Percentiles rank a stretch among this genome's conserved stretches.
These are phyloP conservation scores for Liasis olivaceus DNA, from an alignment of 2,797 vertebrate genomes.

Conservation along the genomic window DNA sequence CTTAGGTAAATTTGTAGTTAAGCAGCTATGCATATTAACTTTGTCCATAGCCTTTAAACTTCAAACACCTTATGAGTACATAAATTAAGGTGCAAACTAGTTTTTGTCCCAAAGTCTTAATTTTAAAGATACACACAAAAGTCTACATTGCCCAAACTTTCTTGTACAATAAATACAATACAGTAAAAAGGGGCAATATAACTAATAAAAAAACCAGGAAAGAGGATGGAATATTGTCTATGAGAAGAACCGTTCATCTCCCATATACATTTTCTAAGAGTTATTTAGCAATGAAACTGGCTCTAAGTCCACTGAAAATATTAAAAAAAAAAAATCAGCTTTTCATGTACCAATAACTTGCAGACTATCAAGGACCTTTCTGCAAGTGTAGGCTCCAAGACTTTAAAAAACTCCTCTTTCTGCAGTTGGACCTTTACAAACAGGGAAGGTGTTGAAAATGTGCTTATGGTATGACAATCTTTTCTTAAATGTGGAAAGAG, in stretches of 20 bases:
- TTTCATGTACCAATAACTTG: slow-evolving; percentile 39
- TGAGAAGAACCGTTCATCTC: slow-evolving; percentile 23
- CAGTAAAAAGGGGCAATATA: slow-evolving; percentile 21
- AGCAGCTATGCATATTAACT: background rate
- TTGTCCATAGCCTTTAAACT: slow-evolving; percentile 21
- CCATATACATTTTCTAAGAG: slow-evolving; percentile 21
- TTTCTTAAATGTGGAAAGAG: slow-evolving; percentile 11
- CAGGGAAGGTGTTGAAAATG: background rate
- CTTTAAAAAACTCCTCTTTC: slow-evolving; percentile 18
- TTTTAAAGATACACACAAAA: slow-evolving; percentile 34
- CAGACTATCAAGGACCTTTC: slow-evolving; percentile 36
- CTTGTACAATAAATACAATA: slow-evolving; percentile 9
- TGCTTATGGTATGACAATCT: background rate
- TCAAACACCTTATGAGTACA: slow-evolving; percentile 19
- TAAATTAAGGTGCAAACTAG: slow-evolving; percentile 32
- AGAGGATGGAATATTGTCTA: background rate
- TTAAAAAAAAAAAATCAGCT: slow-evolving; percentile 30
- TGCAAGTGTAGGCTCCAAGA: background rate
- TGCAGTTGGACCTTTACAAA: background rate
- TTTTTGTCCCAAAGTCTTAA: slow-evolving; percentile 23
- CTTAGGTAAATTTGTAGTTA: slow-evolving; percentile 29
- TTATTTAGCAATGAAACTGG: slow-evolving; percentile 37
- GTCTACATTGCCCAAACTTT: slow-evolving; percentile 26
- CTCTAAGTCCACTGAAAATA: slow-evolving; percentile 36
- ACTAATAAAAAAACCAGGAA: slow-evolving; percentile 41